Percentiles rank a stretch among this genome's conserved stretches.
phyloP scores from a whole-genome alignment of 1,140 invertebrate species.

The Bombus turneri region DNA sequence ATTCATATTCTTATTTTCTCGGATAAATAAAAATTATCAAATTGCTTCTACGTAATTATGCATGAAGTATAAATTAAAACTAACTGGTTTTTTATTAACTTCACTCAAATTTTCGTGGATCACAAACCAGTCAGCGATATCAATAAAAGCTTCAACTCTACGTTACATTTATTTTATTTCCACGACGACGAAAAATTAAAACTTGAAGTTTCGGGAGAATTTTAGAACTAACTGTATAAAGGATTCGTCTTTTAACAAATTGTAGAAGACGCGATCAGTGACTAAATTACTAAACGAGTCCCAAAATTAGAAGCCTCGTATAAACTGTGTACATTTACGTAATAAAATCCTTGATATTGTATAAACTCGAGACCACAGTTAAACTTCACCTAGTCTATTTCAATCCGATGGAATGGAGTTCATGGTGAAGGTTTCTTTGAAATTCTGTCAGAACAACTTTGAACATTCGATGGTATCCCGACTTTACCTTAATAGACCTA shows the following conservation, averaged over 20 bases:
- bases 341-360: conserved; percentile 15
- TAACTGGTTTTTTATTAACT: too few species aligned
- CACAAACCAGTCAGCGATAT: too few species aligned
- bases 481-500: neutral
- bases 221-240: neutral
- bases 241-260: neutral
- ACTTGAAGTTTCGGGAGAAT: neutral
- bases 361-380: neutral
- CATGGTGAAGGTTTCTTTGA: neutral
- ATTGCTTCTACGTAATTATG: neutral
- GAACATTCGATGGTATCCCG: neutral
- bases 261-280: neutral
- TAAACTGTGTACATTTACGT: conserved; percentile 1
- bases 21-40: neutral
- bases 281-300: neutral
- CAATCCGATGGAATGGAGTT: neutral
- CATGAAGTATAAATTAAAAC: neutral
- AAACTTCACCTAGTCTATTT: neutral
- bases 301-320: conserved; percentile 9
- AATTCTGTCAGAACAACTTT: neutral
- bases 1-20: neutral
- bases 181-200: neutral
- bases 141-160: too few species aligned
- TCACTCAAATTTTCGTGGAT: too few species aligned
- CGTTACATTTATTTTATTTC: neutral